Evolutionary conservation across 2,888 invertebrate genomes (phyloP).

Genomic region (Dasysyrphus albostriatus): DNA sequence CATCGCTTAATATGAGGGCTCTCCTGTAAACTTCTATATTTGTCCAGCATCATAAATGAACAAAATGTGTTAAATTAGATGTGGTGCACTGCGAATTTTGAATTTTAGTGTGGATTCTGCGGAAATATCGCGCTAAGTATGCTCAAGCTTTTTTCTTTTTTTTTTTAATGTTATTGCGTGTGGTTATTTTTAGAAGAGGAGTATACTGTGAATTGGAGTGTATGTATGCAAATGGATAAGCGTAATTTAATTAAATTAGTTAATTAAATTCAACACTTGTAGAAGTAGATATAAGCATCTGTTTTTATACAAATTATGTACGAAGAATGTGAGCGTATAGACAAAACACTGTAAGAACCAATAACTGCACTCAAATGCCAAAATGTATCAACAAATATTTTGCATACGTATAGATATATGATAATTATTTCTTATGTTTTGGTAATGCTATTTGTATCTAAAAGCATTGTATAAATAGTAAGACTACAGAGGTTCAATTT

Average conservation of each 20-base stretch:
- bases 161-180: neutral
- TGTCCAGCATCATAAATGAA: constrained; percentile 25
- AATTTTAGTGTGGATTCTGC: neutral
- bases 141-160: neutral
- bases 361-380: too few species aligned
- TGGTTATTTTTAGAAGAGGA: neutral
- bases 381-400: too few species aligned
- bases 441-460: too few species aligned
- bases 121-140: constrained; percentile 5
- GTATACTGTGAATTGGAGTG: too few species aligned
- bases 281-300: too few species aligned
- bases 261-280: neutral
- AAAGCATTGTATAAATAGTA: too few species aligned
- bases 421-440: too few species aligned
- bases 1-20: neutral
- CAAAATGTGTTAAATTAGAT: neutral
- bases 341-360: too few species aligned
- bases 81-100: neutral
- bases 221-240: neutral
- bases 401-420: too few species aligned
- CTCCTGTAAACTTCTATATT: constrained; percentile 23
- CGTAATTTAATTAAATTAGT: neutral
- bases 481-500: too few species aligned
- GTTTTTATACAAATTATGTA: too few species aligned
- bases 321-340: too few species aligned